phyloP scores from a whole-genome alignment of 2,888 invertebrate species.

The Andrena dorsata region DNA sequence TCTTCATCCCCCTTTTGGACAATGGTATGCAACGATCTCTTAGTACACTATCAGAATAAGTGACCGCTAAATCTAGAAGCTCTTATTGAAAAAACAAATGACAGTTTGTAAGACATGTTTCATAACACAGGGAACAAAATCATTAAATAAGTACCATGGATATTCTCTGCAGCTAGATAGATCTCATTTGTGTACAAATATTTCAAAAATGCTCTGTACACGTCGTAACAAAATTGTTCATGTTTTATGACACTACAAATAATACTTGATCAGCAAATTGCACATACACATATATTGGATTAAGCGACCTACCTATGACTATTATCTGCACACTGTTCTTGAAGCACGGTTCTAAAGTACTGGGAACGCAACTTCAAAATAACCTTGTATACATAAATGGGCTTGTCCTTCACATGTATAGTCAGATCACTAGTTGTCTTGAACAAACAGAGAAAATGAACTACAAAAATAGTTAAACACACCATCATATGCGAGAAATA shows the following conservation, averaged over 20 bases:
- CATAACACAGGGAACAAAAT: neutral
- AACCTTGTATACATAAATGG: conserved; percentile 87
- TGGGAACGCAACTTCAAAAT: conserved; percentile 88
- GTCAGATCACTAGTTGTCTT: conserved; percentile 87
- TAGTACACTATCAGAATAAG: conserved; percentile 87
- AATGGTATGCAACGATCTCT: conserved; percentile 87
- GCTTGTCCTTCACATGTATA: conserved; percentile 86
- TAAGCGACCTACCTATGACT: conserved; percentile 85
- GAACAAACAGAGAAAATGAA: conserved; percentile 10
- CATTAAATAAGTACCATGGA: conserved; percentile 85
- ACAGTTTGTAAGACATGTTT: neutral
- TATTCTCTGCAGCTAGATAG: conserved; percentile 87
- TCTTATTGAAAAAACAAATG: conserved; percentile 72
- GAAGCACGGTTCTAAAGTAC: conserved; percentile 88
- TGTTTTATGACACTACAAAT: conserved; percentile 82
- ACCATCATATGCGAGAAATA: conserved; percentile 10
- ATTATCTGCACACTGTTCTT: conserved; percentile 87
- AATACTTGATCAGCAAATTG: conserved; percentile 39
- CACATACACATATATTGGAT: neutral
- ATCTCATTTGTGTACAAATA: conserved; percentile 88
- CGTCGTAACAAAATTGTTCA: conserved; percentile 85
- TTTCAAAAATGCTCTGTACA: conserved; percentile 87
- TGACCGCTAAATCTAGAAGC: conserved; percentile 88
- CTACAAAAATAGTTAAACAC: neutral
- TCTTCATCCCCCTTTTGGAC: conserved; percentile 87